Evolutionary conservation across 2,797 vertebrate genomes (phyloP), one percentile per base, ranked within the genome.

Genomic region (Tenualosa ilisha): DNA sequence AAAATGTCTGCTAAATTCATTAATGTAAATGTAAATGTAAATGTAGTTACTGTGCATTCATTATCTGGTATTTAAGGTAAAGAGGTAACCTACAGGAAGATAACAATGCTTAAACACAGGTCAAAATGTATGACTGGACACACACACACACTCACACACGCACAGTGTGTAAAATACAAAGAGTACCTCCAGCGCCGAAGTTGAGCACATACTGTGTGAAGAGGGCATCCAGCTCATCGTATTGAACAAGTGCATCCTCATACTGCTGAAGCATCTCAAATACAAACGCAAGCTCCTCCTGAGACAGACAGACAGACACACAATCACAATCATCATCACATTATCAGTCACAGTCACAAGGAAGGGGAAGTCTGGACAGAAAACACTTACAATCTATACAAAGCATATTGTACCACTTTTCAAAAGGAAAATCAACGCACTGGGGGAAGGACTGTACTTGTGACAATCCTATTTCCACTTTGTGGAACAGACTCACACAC

Each of bases 201-300:
- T 99, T 99, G 87, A 99, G 97, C 85, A 99, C 98, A 0, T 99
- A 99, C 83, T 99, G 98, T 0, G 98, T 99, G 92, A 99, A 99
- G 84, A 99, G 97, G 90, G 98, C 98, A 3, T 99, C 98, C 46
- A 99, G 93, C 84, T 99, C 98, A n/a, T 99, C 98, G 0, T 99
- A 99, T 90, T 99, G 98, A 85, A 99, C 98, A 90, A 99, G 90
- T 0, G 98, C 98, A 0, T 99, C 98, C 89, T 99, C 98, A 91
- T 97, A 99, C 92, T 99, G 98, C 94, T 99, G 98, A 88, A 99
- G 94, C 98, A 99, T 99, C 96, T 99, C 98, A 89, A 99, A 99
- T 59, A 99, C 98, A 82, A 99, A 99, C 83, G 98, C 98, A 88
- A 99, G 93, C 86, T 99, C 98, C 92, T 99, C 98, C 98, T 99